Conservation (phyloP, 2,797 vertebrate species). For the Gallinago solitaria region DNA sequence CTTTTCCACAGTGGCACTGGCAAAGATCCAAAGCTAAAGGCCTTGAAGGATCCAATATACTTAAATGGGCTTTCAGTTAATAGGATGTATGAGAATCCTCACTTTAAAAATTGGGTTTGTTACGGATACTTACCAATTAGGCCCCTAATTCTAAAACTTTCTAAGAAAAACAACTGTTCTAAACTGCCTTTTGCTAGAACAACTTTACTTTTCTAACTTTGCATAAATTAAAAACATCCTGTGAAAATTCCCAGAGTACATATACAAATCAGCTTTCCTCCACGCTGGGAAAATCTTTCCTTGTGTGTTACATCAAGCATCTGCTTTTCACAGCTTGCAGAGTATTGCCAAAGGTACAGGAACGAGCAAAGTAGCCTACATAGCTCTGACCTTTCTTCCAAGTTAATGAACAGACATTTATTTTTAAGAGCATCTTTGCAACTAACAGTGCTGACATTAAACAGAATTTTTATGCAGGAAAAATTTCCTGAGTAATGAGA, state of each 20-base stretch:
- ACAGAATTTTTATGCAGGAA: background rate
- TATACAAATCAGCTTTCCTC: background rate
- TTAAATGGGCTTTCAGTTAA: background rate
- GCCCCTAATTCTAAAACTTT: background rate
- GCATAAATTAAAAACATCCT: background rate
- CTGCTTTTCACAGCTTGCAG: background rate
- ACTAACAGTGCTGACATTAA: background rate
- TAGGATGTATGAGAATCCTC: background rate
- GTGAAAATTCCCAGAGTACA: background rate
- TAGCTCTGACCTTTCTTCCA: background rate
- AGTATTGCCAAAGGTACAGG: background rate
- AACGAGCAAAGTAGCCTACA: background rate
- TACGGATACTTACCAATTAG: background rate
- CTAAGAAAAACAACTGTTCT: background rate
- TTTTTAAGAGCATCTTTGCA: background rate
- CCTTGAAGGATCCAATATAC: conserved; percentile 3
- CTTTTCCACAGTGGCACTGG: conserved; percentile 6
- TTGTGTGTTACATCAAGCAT: background rate
- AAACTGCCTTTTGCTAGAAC: background rate
- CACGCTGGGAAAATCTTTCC: background rate
- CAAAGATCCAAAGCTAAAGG: conserved; percentile 21
- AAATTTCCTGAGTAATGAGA: conserved; percentile 3
- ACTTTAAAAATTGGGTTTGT: background rate
- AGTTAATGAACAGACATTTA: background rate
- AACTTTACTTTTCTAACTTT: background rate